Evolutionary conservation across 2,888 invertebrate genomes (phyloP).

Genomic region (Schizaphis graminum): DNA sequence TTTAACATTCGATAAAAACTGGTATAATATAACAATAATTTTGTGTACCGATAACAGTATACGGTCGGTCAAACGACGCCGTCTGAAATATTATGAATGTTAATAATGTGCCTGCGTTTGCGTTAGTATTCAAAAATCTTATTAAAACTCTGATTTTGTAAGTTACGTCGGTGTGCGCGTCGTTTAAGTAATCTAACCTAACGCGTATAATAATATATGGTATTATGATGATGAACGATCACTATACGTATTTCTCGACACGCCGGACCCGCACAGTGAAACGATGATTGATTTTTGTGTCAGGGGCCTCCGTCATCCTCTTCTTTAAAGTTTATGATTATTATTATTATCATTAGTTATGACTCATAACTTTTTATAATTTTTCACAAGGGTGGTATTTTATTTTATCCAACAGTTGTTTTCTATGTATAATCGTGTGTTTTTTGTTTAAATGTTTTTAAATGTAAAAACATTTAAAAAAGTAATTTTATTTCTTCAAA

Average conservation of each 20-base stretch:
- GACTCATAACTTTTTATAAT: no score
- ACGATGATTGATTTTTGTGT: slow-evolving; percentile 17
- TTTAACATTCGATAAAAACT: neutral
- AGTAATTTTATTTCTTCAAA: neutral
- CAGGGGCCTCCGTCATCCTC: neutral
- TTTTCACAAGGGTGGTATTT: no score
- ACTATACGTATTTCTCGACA: neutral
- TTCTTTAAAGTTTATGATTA: neutral
- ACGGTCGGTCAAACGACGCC: neutral
- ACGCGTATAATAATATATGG: neutral
- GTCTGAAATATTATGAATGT: neutral
- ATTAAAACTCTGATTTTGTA: neutral
- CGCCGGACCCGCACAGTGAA: neutral
- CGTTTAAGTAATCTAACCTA: neutral
- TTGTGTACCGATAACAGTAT: neutral
- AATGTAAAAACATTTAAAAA: no score
- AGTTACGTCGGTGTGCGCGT: neutral
- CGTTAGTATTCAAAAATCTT: neutral
- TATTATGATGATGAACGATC: neutral
- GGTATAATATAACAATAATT: neutral
- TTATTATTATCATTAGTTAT: neutral
- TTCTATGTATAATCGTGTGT: no score
- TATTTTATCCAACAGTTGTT: no score
- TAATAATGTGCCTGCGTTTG: neutral
- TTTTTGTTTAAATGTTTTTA: no score